Base-by-base conservation (phyloP, 1,140 invertebrate genomes). In the Trinorchestia longiramus region DNA sequence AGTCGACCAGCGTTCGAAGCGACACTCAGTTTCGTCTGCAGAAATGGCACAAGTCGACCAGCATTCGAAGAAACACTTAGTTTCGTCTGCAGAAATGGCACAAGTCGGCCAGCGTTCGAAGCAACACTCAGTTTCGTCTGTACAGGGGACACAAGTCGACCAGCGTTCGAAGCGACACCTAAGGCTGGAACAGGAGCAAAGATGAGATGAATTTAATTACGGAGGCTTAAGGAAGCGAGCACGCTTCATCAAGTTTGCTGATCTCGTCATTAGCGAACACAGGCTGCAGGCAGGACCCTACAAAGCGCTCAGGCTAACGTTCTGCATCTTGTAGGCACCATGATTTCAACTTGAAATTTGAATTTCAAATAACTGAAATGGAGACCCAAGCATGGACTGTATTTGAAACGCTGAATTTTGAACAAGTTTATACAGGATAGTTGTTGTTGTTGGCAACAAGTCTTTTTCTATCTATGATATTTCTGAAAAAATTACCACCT, bases 181-280 rank as follows among this genome's bases (percentile, higher is more conserved):
- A 77, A 77, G 62, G 28, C 62, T 77, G 62, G 28, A 90, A 90
- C 41, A 28, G 43, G 88, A 90, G n/a, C 88, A 41, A 28, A 28
- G 88, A 43, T 90, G 40, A 43, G 92, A 45, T n/a, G 43, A 43
- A 94, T 94, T 94, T 94, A 94, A 94, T 94, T 94, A 94, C 43
- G 44, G 44, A 94, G 92, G 92, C 92, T 94, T 45, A 45, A 45
- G 44, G 92, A 94, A 45, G 88, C 88, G 44, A 3, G 43, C 43
- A 43, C 92, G 92, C 92, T 94, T 94, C 92, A 94, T 94, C 92
- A 94, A 4, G 43, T 40, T 94, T 47, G 92, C 44, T 94, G 92
- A 94, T 94, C 92, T 94, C n/a, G 92, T 94, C 92, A 47, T 94
- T 94, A 94, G 92, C 92, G 92, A 92, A 94, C 92, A 94, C 41